Conservation (phyloP, 1,140 invertebrate species). For the Orchestia grillus region DNA sequence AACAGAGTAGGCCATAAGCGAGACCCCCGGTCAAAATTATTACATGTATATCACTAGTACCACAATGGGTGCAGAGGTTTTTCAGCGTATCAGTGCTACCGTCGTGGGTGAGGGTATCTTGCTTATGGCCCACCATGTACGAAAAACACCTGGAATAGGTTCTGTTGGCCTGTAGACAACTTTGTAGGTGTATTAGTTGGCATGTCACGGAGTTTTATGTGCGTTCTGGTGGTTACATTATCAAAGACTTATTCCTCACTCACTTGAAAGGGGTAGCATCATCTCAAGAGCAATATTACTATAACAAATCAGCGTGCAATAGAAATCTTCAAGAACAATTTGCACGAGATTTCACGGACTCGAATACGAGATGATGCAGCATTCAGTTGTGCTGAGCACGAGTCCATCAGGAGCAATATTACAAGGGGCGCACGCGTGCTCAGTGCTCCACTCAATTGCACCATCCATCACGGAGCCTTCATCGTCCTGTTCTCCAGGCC, state of each 20-base stretch:
- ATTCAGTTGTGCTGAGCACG: not conserved
- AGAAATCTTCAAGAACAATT: not conserved
- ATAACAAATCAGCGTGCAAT: not conserved
- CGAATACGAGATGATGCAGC: not conserved
- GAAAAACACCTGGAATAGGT: too few species aligned
- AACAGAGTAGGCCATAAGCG: not conserved
- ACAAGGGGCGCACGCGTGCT: not conserved
- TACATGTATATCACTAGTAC: too few species aligned
- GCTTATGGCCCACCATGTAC: too few species aligned
- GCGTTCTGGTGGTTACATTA: not conserved
- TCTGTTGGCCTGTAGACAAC: not conserved
- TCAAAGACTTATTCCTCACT: not conserved
- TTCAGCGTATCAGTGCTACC: too few species aligned
- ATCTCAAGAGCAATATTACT: not conserved
- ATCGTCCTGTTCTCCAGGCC: not conserved
- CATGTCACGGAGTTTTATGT: not conserved
- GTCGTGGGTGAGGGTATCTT: too few species aligned
- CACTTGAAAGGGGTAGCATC: too few species aligned
- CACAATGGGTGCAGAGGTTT: too few species aligned
- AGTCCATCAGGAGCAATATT: not conserved
- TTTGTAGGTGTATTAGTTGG: not conserved
- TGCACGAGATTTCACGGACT: not conserved
- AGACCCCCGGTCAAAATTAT: too few species aligned
- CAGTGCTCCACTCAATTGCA: conserved; percentile 19
- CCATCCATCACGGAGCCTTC: conserved; percentile 13